Evolutionary conservation across 37 sponge, comb jelly and placozoan genomes (phyloP).

Genomic region (Cliona cf. orientalis): DNA sequence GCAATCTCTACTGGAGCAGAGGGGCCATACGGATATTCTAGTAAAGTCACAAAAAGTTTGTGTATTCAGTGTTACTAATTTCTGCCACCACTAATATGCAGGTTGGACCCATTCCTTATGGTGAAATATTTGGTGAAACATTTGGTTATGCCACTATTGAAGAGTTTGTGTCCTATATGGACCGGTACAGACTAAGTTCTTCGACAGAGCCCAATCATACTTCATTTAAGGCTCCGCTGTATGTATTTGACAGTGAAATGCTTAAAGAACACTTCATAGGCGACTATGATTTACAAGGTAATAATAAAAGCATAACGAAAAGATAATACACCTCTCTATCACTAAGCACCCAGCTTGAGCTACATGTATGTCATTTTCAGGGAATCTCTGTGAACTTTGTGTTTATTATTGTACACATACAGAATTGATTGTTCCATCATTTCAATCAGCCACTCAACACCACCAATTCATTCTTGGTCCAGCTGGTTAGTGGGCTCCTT

Average conservation of each 20-base stretch:
- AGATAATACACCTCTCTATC: too few species aligned
- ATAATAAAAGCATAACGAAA: too few species aligned
- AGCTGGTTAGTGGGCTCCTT: conserved; percentile 5
- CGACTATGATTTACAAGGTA: not conserved
- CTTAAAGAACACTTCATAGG: conserved; percentile 11
- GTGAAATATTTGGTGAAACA: conserved; percentile 48
- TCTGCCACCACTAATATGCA: not conserved
- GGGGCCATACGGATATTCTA: conserved; percentile 11
- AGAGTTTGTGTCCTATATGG: conserved; percentile 47
- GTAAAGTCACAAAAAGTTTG: too few species aligned
- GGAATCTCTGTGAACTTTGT: too few species aligned
- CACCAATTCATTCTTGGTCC: conserved; percentile 59
- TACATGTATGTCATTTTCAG: too few species aligned
- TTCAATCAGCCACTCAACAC: not conserved
- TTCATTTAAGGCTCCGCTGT: conserved; percentile 13
- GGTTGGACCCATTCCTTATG: conserved; percentile 58
- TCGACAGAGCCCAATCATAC: not conserved
- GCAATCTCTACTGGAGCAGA: not conserved
- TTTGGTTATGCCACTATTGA: conserved; percentile 28
- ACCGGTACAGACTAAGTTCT: too few species aligned
- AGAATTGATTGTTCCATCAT: not conserved
- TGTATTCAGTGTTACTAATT: not conserved
- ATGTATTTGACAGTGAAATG: conserved; percentile 48
- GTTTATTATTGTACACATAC: not conserved
- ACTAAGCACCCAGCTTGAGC: too few species aligned